Evolutionary conservation across 2,113 vertebrate species (phyloP), one percentile per base, ranked within the genome.

Genomic region (Caranx melampygus): DNA sequence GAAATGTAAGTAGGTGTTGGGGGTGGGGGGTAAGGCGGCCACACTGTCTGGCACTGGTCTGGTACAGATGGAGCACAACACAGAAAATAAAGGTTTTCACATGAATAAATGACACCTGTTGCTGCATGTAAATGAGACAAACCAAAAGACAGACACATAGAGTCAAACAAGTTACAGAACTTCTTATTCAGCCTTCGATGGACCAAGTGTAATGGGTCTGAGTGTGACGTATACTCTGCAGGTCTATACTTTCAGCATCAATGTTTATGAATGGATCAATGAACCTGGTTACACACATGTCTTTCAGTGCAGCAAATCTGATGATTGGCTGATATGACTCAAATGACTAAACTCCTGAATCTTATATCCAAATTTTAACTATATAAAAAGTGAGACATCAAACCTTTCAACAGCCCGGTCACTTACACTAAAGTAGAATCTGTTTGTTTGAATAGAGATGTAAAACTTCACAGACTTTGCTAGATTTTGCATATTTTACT

Each of bases 401-500:
- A 47, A 47, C 45, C 9, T 10, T 54, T 54, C n/a, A n/a, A 21
- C 12, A 1, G n/a, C 52, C 15, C 1, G 18, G 21, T 12, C 20
- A 54, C n/a, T 26, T 57, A 7, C 31, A 13, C 5, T 57, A 57
- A 15, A 57, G 11, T 5, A 1, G 34, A 4, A 61, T 26, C 34
- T n/a, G 34, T 61, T 61, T 12, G 9, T 37, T 61, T 35, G 16
- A 37, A 21, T 18, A 51, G 5, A 21, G 34, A 40, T 26, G 35
- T 6, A 26, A 57, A 70, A 51, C 44, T 16, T 2, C 11, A 13
- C 4, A 4, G 5, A 26, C 10, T 3, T 49, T 66, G 16, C 21
- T 5, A 62, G 20, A n/a, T 73, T 81, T 75, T 68, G 20, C 47
- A 40, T 69, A 84, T 75, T 82, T 72, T 69, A 20, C 26, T 37